phyloP scores from a whole-genome alignment of 35 echinoderm and acorn worm species.

The Nesometra sesokonis region DNA sequence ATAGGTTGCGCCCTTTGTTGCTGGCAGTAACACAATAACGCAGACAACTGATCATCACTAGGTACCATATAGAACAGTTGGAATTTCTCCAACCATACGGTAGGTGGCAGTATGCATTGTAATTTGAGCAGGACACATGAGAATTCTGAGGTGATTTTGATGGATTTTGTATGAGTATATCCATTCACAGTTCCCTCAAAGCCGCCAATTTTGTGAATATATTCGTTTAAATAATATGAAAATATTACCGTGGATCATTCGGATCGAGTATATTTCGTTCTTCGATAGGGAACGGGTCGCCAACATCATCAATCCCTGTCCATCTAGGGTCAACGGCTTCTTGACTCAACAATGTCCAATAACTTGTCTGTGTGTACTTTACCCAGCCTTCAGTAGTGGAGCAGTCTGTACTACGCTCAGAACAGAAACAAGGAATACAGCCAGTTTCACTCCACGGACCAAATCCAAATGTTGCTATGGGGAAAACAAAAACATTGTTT shows the following conservation, averaged over 20 bases:
- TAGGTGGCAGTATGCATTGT: no score
- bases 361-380: slow-evolving; percentile 18
- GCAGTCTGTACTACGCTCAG: slow-evolving; percentile 62
- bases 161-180: no score
- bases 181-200: no score
- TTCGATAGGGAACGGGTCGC: slow-evolving; percentile 9
- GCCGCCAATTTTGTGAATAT: no score
- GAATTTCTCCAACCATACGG: no score
- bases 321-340: slow-evolving; percentile 57
- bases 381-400: slow-evolving; percentile 42
- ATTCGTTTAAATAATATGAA: neutral
- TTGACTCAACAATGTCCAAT: slow-evolving; percentile 54
- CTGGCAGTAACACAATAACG: no score
- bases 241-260: slow-evolving; percentile 50
- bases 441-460: slow-evolving; percentile 74
- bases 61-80: no score
- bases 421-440: slow-evolving; percentile 73
- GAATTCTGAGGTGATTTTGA: no score
- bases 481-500: neutral
- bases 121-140: no score
- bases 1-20: no score
- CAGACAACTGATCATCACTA: no score
- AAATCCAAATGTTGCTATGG: slow-evolving; percentile 70
- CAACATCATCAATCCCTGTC: slow-evolving; percentile 40
- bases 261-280: slow-evolving; percentile 45